Evolutionary conservation across 2,797 vertebrate genomes (phyloP).

Genomic region (Sebastes steindachneri): DNA sequence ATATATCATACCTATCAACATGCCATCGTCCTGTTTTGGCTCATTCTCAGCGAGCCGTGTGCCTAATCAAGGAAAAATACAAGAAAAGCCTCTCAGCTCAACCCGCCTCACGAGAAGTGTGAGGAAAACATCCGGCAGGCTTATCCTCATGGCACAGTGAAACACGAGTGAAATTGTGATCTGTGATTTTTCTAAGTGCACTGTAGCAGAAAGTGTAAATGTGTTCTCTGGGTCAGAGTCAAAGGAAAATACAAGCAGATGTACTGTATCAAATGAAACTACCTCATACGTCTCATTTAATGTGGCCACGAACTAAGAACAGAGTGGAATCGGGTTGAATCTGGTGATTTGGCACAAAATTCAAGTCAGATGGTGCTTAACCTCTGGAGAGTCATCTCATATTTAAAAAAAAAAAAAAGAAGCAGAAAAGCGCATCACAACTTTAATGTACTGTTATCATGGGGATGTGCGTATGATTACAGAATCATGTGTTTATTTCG

Average conservation of each 20-base stretch:
- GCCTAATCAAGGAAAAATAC: slow-evolving; percentile 26
- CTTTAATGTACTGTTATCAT: background rate
- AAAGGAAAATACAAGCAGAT: slow-evolving; percentile 10
- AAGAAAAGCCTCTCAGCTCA: slow-evolving; percentile 26
- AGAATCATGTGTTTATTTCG: background rate
- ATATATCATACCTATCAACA: background rate
- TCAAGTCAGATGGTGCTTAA: background rate
- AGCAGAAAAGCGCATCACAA: background rate
- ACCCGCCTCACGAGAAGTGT: slow-evolving; percentile 27
- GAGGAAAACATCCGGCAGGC: slow-evolving; percentile 15
- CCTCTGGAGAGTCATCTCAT: background rate
- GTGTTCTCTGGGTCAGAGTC: slow-evolving; percentile 20
- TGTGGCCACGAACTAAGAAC: background rate
- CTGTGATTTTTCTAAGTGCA: background rate
- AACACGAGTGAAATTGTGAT: slow-evolving; percentile 4
- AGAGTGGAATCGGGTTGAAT: background rate
- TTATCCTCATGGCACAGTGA: background rate
- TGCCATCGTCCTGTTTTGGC: background rate
- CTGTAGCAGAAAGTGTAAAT: slow-evolving; percentile 5
- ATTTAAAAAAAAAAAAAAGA: background rate
- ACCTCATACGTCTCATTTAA: background rate
- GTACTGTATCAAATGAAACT: slow-evolving; percentile 1
- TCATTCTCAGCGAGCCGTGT: slow-evolving; percentile 9
- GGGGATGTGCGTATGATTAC: too few relatives aligned
- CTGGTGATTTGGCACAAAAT: slow-evolving; percentile 1